Evolutionary conservation across 2,797 vertebrate genomes (phyloP).

Genomic region (Spinibarbus caldwelli): DNA sequence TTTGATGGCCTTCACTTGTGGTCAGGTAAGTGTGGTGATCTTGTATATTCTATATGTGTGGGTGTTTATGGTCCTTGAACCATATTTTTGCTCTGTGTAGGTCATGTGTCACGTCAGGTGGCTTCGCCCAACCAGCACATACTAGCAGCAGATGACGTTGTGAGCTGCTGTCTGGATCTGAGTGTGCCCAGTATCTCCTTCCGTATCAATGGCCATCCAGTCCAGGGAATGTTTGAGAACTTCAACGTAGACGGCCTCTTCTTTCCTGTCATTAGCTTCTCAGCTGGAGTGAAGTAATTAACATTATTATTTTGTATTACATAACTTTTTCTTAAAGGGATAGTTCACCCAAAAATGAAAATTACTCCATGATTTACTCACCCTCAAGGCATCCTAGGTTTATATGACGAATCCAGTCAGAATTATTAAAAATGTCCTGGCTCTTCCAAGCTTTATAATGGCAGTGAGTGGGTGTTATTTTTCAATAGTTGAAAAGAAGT

Average conservation of each 20-base stretch:
- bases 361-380: neutral
- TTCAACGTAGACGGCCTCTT: constrained; percentile 92
- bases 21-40: constrained; percentile 80
- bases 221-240: constrained; percentile 94
- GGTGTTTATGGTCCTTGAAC: neutral
- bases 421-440: neutral
- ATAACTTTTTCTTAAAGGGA: neutral
- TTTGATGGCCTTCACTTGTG: constrained; percentile 91
- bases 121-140: constrained; percentile 83
- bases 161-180: constrained; percentile 93
- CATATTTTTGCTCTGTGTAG: constrained; percentile 65
- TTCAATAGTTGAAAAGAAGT: neutral
- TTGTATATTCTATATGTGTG: neutral
- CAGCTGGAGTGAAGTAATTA: constrained; percentile 88
- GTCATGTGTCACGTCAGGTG: constrained; percentile 85
- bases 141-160: constrained; percentile 86
- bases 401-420: neutral
- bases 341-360: neutral
- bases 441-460: neutral
- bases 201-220: constrained; percentile 90
- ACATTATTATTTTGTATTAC: neutral
- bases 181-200: constrained; percentile 93
- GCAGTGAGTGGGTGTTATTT: neutral
- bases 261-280: constrained; percentile 91
- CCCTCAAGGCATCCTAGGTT: neutral